Conservation (phyloP, 37 sponge, comb jelly and placozoan genomes). For the Theonella swinhoei region DNA sequence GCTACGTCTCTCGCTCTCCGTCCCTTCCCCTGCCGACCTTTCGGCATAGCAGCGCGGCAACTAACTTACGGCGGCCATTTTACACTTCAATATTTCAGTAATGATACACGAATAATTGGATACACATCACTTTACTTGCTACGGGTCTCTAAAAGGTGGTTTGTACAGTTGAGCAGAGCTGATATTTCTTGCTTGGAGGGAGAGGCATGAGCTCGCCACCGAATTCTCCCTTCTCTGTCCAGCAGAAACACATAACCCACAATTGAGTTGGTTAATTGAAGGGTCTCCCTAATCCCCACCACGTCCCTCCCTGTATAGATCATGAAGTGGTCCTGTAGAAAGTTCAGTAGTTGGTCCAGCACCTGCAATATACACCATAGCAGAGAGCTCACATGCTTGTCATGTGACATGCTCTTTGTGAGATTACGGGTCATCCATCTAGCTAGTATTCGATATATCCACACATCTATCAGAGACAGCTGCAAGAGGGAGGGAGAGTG, state of each 20-base stretch:
- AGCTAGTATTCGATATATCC: neutral
- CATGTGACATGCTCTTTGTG: neutral
- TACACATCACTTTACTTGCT: neutral
- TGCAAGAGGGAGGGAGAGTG: neutral
- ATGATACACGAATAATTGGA: slow-evolving; percentile 8
- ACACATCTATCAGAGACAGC: slow-evolving; percentile 33
- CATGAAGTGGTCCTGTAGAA: slow-evolving; percentile 24
- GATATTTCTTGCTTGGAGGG: slow-evolving; percentile 43
- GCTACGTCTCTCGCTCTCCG: neutral
- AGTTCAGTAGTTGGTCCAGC: no score
- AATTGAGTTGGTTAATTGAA: slow-evolving; percentile 20
- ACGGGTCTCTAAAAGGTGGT: slow-evolving; percentile 4
- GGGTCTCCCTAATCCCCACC: neutral
- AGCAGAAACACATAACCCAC: slow-evolving; percentile 56
- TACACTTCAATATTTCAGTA: neutral
- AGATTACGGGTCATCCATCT: slow-evolving; percentile 43
- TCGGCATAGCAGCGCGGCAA: slow-evolving; percentile 10
- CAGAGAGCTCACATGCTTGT: slow-evolving; percentile 40
- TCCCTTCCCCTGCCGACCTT: slow-evolving; percentile 9
- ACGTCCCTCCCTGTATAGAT: slow-evolving; percentile 4
- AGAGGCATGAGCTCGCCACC: slow-evolving; percentile 53
- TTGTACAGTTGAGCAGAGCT: slow-evolving; percentile 43
- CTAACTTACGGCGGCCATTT: neutral
- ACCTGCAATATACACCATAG: no score
- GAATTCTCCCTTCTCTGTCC: slow-evolving; percentile 43